Base-by-base conservation (phyloP, 2,888 invertebrate species). In the Malacosoma neustria region DNA sequence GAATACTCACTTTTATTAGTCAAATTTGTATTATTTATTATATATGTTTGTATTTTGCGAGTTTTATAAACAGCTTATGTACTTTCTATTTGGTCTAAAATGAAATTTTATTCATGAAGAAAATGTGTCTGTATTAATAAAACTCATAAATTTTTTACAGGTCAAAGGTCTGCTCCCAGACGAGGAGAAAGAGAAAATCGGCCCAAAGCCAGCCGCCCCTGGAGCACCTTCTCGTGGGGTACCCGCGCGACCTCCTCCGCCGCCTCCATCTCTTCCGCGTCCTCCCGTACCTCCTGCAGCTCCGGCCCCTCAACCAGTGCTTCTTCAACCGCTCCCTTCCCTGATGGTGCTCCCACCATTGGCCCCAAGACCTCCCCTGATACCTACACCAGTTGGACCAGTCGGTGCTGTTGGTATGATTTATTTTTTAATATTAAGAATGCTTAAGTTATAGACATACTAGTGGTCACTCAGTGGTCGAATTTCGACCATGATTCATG, bases 111-210 rank as follows among this genome's bases (percentile, higher is more conserved):
- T n/a, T n/a, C n/a, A n/a, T n/a, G n/a, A n/a, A n/a, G n/a, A n/a
- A n/a, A n/a, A n/a, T n/a, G n/a, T n/a, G n/a, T n/a, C n/a, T n/a
- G n/a, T n/a, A n/a, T n/a, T n/a, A n/a, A n/a, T n/a, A n/a, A n/a
- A n/a, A n/a, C n/a, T n/a, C n/a, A n/a, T n/a, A n/a, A n/a, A n/a
- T n/a, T n/a, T n/a, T n/a, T n/a, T 14, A 0, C 46, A 80, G 80
- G 82, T 82, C 14, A 97, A 98, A 74, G 98, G 98, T 2, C 87
- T 98, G 3, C 81, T 98, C 43, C 96, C 96, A 0, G 98, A 98
- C 64, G 97, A 97, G 66, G 97, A 97, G 68, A 98, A 98, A 60
- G 98, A 98, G 65, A 97, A 97, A 76, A 98, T 98, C 53, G 98
- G 98, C 0, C 98, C 97, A 0, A 95, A 93, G 77, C 94, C 94